Conservation (phyloP, 2,888 invertebrate species). For the Oegoconia quadripuncta region DNA sequence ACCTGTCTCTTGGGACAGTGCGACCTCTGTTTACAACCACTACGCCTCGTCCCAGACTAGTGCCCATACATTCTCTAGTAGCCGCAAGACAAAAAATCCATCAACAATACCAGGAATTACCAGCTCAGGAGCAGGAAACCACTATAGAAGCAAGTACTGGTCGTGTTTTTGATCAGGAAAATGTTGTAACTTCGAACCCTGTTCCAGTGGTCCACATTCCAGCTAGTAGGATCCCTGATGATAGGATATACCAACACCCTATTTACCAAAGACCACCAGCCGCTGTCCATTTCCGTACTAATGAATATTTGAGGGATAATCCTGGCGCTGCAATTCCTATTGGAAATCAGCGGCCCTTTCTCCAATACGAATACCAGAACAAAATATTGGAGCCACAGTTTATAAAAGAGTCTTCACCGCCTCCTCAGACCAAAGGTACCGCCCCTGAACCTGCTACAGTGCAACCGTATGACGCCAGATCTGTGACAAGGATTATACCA, state of each 20-base stretch:
- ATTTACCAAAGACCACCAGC: slow-evolving; percentile 56
- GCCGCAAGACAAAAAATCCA: slow-evolving; percentile 70
- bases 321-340: slow-evolving; percentile 71
- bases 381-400: slow-evolving; percentile 70
- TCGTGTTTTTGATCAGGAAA: slow-evolving; percentile 67
- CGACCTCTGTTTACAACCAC: slow-evolving; percentile 84
- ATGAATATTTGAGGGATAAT: slow-evolving; percentile 71
- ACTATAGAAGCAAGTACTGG: slow-evolving; percentile 76
- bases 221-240: slow-evolving; percentile 53
- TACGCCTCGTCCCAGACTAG: slow-evolving; percentile 73
- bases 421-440: slow-evolving; percentile 43
- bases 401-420: slow-evolving; percentile 44
- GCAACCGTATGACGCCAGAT: slow-evolving; percentile 54
- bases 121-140: slow-evolving; percentile 60
- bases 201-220: slow-evolving; percentile 78
- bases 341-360: slow-evolving; percentile 73
- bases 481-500: slow-evolving; percentile 63
- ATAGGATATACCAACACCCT: slow-evolving; percentile 59
- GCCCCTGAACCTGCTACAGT: slow-evolving; percentile 52
- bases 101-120: slow-evolving; percentile 60
- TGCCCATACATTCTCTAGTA: slow-evolving; percentile 73
- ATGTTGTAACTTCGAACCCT: slow-evolving; percentile 72
- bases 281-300: slow-evolving; percentile 62
- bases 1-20: slow-evolving; percentile 81
- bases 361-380: slow-evolving; percentile 68